Evolutionary conservation across 2,797 vertebrate genomes (phyloP).

Genomic region (Xenopus petersii): DNA sequence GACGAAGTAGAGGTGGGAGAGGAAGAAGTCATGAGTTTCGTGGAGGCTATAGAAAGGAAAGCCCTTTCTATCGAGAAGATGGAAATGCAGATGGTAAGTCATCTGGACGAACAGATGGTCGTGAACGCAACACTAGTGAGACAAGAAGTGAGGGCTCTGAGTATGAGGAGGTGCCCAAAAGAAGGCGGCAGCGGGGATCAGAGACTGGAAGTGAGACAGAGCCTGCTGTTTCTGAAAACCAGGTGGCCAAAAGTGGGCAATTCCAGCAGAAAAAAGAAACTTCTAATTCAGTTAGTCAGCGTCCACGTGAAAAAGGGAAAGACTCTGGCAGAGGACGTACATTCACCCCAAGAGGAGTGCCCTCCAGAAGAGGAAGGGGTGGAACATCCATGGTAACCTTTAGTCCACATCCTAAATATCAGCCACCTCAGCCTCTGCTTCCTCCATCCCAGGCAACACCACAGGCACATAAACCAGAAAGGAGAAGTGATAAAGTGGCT

Average conservation of each 20-base stretch:
- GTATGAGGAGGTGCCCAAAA: slow-evolving; percentile 89
- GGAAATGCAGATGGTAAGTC: slow-evolving; percentile 54
- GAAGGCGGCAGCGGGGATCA: slow-evolving; percentile 83
- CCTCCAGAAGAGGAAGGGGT: slow-evolving; percentile 83
- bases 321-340: slow-evolving; percentile 69
- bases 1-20: slow-evolving; percentile 63
- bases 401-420: slow-evolving; percentile 47
- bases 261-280: slow-evolving; percentile 32
- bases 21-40: slow-evolving; percentile 69
- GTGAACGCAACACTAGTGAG: slow-evolving; percentile 84
- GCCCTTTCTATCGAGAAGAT: slow-evolving; percentile 58
- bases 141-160: slow-evolving; percentile 89
- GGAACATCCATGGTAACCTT: slow-evolving; percentile 44
- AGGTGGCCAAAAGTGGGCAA: slow-evolving; percentile 80
- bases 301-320: slow-evolving; percentile 21
- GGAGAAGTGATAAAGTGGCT: slow-evolving; percentile 16
- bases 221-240: slow-evolving; percentile 71
- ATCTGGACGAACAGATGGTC: slow-evolving; percentile 62
- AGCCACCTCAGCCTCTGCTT: slow-evolving; percentile 33
- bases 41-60: slow-evolving; percentile 67
- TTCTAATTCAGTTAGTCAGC: slow-evolving; percentile 50
- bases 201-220: slow-evolving; percentile 90
- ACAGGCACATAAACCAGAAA: slow-evolving; percentile 53
- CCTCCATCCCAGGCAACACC: slow-evolving; percentile 54
- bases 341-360: slow-evolving; percentile 90